A percentile compares a stretch with the other conserved stretches of the same genome.
Conservation (phyloP, 2,888 invertebrate species). For the Rhimphoctona megacephalus region DNA sequence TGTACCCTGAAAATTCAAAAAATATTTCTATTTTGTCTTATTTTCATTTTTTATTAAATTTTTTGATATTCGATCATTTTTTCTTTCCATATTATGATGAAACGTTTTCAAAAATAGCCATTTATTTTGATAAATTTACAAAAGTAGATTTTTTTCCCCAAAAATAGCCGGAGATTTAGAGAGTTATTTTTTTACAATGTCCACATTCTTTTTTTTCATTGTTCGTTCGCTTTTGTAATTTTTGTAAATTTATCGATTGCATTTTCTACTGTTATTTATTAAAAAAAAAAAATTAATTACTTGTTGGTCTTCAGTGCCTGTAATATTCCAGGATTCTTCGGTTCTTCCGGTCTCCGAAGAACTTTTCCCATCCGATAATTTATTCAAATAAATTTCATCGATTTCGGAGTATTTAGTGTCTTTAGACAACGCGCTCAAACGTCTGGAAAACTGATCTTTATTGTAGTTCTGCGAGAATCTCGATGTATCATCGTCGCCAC, state of each 20-base stretch:
- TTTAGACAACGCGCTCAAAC: constrained; percentile 59
- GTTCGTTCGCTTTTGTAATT: neutral
- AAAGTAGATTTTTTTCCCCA: no score
- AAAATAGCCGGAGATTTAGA: neutral
- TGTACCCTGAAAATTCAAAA: constrained; percentile 34
- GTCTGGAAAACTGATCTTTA: constrained; percentile 34
- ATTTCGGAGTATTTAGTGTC: constrained; percentile 76
- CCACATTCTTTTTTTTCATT: no score
- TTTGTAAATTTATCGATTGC: neutral
- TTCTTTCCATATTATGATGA: neutral
- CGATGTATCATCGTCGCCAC: constrained; percentile 45
- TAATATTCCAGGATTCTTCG: constrained; percentile 68
- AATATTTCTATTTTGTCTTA: no score
- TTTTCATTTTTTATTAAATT: neutral
- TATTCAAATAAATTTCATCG: constrained; percentile 73
- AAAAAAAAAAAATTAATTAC: constrained; percentile 22
- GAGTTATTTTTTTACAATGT: neutral
- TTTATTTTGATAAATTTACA: neutral
- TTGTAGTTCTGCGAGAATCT: neutral
- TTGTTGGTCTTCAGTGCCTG: constrained; percentile 55
- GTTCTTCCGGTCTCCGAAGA: constrained; percentile 60
- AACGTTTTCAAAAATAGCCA: neutral
- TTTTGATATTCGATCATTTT: neutral
- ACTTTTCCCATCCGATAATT: constrained; percentile 59
- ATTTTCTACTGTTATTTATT: neutral